Conservation (phyloP, 2,888 invertebrate species). For the Andrena hattorfiana region DNA sequence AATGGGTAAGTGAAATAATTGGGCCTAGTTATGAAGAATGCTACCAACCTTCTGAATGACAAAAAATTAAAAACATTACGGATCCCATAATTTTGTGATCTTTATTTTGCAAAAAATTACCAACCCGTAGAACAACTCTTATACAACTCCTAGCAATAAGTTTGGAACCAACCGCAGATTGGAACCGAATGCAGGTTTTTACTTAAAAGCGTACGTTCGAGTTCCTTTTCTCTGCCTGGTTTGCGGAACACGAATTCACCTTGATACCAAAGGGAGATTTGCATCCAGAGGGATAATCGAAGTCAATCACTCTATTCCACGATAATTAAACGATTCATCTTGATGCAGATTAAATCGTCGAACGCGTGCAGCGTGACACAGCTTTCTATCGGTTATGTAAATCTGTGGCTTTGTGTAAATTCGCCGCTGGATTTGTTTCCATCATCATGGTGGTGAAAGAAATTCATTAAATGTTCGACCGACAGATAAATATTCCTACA, state of each 20-base stretch:
- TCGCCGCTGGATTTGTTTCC: constrained; percentile 15
- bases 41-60: too few relatives aligned
- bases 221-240: neutral
- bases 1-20: neutral
- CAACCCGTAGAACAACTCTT: too few relatives aligned
- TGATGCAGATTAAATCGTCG: constrained; percentile 39
- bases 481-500: neutral
- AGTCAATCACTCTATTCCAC: constrained; percentile 18
- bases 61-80: too few relatives aligned
- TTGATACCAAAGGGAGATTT: neutral
- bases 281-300: neutral
- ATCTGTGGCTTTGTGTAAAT: constrained; percentile 31
- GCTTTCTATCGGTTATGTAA: constrained; percentile 42
- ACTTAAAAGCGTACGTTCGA: neutral
- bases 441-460: neutral
- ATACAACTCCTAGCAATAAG: too few relatives aligned
- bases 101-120: too few relatives aligned
- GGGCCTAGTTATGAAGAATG: neutral
- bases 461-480: neutral
- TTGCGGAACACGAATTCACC: neutral
- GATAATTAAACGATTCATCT: constrained; percentile 50
- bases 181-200: too few relatives aligned
- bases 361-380: neutral
- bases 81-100: too few relatives aligned
- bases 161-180: too few relatives aligned